These are phyloP conservation scores for Meteorus colon DNA, from an alignment of 2,888 invertebrate genomes.

Conservation along the genomic window DNA sequence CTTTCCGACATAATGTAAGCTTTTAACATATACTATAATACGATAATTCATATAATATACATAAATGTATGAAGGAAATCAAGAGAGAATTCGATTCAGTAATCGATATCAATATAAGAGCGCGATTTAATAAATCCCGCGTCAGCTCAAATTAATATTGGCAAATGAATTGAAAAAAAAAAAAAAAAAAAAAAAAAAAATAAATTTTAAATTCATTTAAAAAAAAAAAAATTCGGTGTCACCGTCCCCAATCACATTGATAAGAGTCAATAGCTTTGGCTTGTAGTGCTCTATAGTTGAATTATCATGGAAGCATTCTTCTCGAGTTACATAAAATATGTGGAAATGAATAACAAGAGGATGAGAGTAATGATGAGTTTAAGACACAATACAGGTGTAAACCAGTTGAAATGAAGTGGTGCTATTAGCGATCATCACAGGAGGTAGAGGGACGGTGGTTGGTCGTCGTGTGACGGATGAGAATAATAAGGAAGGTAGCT, in stretches of 20 bases:
- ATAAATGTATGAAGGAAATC: not conserved
- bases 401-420: slow-evolving; percentile 64
- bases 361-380: not conserved
- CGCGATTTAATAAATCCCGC: not conserved
- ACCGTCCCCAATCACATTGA: too few relatives aligned
- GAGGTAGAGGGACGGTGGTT: slow-evolving; percentile 49
- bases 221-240: too few relatives aligned
- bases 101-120: not conserved
- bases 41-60: slow-evolving; percentile 7
- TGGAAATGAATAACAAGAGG: not conserved
- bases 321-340: not conserved
- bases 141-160: too few relatives aligned
- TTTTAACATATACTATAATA: slow-evolving; percentile 46
- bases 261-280: too few relatives aligned
- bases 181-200: too few relatives aligned
- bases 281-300: not conserved
- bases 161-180: not conserved
- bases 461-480: slow-evolving; percentile 43
- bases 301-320: not conserved
- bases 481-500: slow-evolving; percentile 49
- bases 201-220: too few relatives aligned
- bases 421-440: slow-evolving; percentile 64
- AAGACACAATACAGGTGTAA: slow-evolving; percentile 63
- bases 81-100: not conserved
- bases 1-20: slow-evolving; percentile 70